These are phyloP conservation scores for Rhyzopertha dominica DNA, from an alignment of 1,140 invertebrate genomes.

Conservation along the genomic window DNA sequence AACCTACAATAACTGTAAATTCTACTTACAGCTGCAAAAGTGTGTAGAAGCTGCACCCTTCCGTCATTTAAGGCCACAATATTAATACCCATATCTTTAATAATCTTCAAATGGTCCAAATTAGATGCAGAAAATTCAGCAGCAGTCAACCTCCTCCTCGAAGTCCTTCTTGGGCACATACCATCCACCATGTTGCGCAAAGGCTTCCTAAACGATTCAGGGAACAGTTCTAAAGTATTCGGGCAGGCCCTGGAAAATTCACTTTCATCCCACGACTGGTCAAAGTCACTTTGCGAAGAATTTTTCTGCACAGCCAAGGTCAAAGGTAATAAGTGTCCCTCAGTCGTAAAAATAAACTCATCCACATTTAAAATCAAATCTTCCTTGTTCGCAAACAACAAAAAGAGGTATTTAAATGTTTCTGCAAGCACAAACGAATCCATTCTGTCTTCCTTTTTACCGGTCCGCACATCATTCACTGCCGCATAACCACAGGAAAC, in stretches of 20 bases:
- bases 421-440: slow-evolving; percentile 97
- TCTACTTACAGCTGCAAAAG: slow-evolving; percentile 67
- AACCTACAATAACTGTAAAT: slow-evolving; percentile 6
- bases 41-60: slow-evolving; percentile 84
- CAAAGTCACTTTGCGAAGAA: not conserved
- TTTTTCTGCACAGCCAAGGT: slow-evolving; percentile 54
- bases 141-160: slow-evolving; percentile 61
- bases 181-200: slow-evolving; percentile 82
- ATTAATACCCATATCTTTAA: slow-evolving; percentile 92
- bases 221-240: slow-evolving; percentile 76
- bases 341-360: slow-evolving; percentile 95
- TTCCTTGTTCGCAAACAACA: slow-evolving; percentile 85
- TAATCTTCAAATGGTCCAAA: slow-evolving; percentile 79
- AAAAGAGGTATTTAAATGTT: slow-evolving; percentile 95
- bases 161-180: slow-evolving; percentile 62
- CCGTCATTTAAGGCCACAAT: slow-evolving; percentile 85
- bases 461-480: slow-evolving; percentile 87
- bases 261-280: slow-evolving; percentile 48
- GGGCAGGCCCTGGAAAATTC: slow-evolving; percentile 77
- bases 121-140: slow-evolving; percentile 77
- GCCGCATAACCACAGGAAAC: slow-evolving; percentile 97
- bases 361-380: slow-evolving; percentile 89
- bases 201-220: slow-evolving; percentile 70
- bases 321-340: slow-evolving; percentile 92
- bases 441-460: slow-evolving; percentile 87